phyloP scores from a whole-genome alignment of 2,113 vertebrate species.

The Antechinus flavipes region DNA sequence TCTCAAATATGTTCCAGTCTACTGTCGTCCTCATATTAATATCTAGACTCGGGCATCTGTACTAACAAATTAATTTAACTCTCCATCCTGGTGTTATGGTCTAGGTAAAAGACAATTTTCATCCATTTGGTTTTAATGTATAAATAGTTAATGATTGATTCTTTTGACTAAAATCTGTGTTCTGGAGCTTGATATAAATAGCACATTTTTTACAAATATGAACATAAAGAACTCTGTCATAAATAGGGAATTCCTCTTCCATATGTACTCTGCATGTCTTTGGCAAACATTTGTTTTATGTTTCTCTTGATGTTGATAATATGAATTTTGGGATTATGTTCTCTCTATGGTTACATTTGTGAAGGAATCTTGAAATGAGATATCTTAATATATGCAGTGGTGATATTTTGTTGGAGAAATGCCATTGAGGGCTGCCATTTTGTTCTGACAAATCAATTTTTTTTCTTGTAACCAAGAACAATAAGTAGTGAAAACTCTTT shows the following conservation, averaged over 20 bases:
- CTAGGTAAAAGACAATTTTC: not conserved
- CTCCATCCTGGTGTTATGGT: not conserved
- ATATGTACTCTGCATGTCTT: not conserved
- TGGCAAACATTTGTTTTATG: not conserved
- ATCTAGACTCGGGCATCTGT: not conserved
- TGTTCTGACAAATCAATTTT: not conserved
- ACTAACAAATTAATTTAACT: not conserved
- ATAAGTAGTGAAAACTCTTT: not conserved
- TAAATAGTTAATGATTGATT: not conserved
- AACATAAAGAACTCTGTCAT: not conserved
- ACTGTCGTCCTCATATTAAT: not conserved
- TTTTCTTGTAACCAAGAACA: not conserved
- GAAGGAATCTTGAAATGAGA: not conserved
- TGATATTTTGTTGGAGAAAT: not conserved
- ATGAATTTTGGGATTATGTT: not conserved
- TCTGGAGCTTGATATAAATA: not conserved
- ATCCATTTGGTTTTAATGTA: not conserved
- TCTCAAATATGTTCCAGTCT: not conserved
- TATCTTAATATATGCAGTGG: not conserved
- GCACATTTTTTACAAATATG: not conserved
- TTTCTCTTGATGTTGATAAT: not conserved
- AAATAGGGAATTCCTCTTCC: not conserved
- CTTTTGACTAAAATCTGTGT: not conserved
- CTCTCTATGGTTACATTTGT: not conserved
- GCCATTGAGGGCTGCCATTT: not conserved